Conservation (phyloP, 2,888 invertebrate genomes). For the Drosophila nr. medialis region DNA sequence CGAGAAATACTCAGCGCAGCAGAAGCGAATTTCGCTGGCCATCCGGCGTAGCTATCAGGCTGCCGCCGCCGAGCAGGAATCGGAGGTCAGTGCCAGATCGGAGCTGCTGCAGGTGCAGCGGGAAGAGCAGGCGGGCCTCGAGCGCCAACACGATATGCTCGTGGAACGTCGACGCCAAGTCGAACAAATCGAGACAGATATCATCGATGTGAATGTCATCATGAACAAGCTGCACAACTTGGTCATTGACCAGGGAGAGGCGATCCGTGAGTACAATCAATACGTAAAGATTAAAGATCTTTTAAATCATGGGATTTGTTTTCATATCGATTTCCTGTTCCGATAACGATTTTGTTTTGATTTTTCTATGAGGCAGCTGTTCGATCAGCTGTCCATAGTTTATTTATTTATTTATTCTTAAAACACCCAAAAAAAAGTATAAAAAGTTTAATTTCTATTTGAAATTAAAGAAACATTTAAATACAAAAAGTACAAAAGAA, state of each 20-base stretch:
- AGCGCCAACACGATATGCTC: slow-evolving; percentile 92
- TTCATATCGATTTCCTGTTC: neutral
- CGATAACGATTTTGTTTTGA: neutral
- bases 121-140: slow-evolving; percentile 84
- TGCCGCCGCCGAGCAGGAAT: slow-evolving; percentile 83
- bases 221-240: slow-evolving; percentile 91
- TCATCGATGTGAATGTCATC: slow-evolving; percentile 93
- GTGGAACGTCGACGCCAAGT: slow-evolving; percentile 92
- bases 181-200: slow-evolving; percentile 91
- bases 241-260: slow-evolving; percentile 90
- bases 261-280: slow-evolving; percentile 87
- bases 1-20: slow-evolving; percentile 90
- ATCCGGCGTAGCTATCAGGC: slow-evolving; percentile 86
- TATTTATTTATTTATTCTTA: neutral
- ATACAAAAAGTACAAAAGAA: neutral
- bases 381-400: slow-evolving; percentile 4
- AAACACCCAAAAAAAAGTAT: neutral
- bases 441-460: neutral
- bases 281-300: neutral
- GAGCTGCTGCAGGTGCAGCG: slow-evolving; percentile 83
- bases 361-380: neutral
- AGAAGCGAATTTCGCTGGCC: slow-evolving; percentile 89
- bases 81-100: slow-evolving; percentile 73
- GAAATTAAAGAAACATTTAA: neutral
- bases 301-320: neutral